Percentiles rank a stretch among this genome's conserved stretches.
phyloP scores from a whole-genome alignment of 2,888 invertebrate species.

The Mythimna lalbum region DNA sequence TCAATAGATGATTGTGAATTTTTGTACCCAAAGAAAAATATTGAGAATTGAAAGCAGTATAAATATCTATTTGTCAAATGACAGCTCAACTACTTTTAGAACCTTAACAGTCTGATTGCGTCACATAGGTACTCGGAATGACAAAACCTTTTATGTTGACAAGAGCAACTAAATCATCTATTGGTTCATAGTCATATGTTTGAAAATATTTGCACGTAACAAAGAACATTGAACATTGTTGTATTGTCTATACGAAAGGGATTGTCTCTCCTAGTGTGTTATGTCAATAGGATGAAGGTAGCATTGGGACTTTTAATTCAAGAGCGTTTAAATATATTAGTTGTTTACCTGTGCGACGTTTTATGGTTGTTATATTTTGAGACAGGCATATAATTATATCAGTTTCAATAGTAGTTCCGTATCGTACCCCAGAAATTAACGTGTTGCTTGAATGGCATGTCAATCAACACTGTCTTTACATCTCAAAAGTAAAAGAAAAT shows the following conservation, averaged over 20 bases:
- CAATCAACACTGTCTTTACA: neutral
- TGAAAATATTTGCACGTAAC: neutral
- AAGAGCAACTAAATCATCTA: neutral
- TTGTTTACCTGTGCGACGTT: neutral
- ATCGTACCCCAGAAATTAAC: neutral
- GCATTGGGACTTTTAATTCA: neutral
- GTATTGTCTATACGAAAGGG: neutral
- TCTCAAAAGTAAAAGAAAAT: neutral
- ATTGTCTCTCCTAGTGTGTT: neutral
- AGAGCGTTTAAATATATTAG: neutral
- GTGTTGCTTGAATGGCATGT: neutral
- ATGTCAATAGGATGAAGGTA: neutral
- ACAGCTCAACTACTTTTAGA: neutral
- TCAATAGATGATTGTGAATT: no score
- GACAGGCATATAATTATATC: neutral
- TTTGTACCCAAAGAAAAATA: neutral
- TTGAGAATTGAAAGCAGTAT: neutral
- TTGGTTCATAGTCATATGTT: constrained; percentile 3
- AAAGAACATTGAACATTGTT: constrained; percentile 4
- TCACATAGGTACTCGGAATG: neutral
- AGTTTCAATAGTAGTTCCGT: no score
- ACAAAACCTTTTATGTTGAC: constrained; percentile 1
- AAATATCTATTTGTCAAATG: neutral
- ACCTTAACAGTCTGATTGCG: neutral
- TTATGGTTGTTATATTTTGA: neutral